Evolutionary conservation across 2,113 vertebrate genomes (phyloP).

Genomic region (Anser brachyrhynchus): DNA sequence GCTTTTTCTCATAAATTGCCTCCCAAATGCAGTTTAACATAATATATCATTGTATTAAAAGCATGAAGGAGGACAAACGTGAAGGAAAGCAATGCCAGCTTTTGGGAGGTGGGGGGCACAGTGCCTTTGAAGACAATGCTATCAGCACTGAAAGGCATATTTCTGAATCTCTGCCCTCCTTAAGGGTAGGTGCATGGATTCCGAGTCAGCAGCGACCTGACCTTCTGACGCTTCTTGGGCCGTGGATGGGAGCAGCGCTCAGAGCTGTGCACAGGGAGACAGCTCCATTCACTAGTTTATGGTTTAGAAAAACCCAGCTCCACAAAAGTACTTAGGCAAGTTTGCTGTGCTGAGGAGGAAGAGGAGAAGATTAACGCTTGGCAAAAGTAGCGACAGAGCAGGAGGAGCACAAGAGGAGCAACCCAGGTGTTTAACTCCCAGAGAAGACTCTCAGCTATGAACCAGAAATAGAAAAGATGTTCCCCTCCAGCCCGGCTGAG

Average conservation of each 20-base stretch:
- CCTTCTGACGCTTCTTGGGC: fast-evolving
- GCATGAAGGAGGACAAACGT: background rate
- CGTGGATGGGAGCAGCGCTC: background rate
- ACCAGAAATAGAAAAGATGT: background rate
- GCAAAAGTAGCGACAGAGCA: background rate
- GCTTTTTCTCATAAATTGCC: background rate
- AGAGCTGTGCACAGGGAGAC: background rate
- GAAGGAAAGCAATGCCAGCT: background rate
- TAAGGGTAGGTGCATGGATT: fast-evolving
- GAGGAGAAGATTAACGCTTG: background rate
- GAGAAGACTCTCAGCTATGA: background rate
- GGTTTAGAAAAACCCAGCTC: background rate
- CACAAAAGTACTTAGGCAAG: background rate
- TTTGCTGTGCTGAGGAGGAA: background rate
- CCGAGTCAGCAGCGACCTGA: background rate
- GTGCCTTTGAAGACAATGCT: background rate
- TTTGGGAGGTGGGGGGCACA: background rate
- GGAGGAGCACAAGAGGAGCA: background rate
- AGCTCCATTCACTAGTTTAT: background rate
- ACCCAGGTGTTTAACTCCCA: background rate
- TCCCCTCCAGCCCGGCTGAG: background rate
- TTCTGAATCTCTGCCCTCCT: background rate
- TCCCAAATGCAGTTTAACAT: background rate
- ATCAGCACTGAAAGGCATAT: background rate
- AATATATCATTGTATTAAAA: background rate